Evolutionary conservation across 2,888 invertebrate species (phyloP), one percentile per base, ranked within the genome.

Genomic region (Hypena proboscidalis): DNA sequence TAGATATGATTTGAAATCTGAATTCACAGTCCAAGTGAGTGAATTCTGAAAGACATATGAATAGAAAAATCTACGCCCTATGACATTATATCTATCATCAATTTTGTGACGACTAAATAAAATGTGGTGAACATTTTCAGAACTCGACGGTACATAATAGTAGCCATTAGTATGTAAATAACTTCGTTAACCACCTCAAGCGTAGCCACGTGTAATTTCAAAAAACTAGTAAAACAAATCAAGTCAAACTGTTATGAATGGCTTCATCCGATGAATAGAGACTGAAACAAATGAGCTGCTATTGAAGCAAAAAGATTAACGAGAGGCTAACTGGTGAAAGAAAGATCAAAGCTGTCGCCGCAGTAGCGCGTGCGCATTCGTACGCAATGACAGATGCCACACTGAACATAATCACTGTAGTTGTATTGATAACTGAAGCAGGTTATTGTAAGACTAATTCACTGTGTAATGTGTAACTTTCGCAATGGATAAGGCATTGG

Each of bases 261-360:
- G 46, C 42, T 54, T 43, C 35, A 47, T 49, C 34, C 29, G 39
- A 51, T 58, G 58, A 49, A 58, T 47, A 56, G 35, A 19, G 30
- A 35, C 50, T 50, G 44, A 48, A 45, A 51, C 52, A 34, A 50
- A 56, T 43, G 55, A 48, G 42, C 32, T 26, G 37, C 23, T 26
- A 33, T 26, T 26, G 30, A 20, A 9, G 48, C 32, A 46, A 49
- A 51, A 52, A 50, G 26, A 48, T 34, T 31, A 34, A 49, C 44
- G 23, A 49, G 41, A 32, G 25, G 45, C 43, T 43, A 51, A 48
- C 31, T 31, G 29, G 34, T 43, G 37, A 42, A 47, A 44, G 40
- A 40, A 27, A 64, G 48, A 64, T 64, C 61, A 61, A 64, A 64
- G 63, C 29, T 48, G 41, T 49, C 36, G 11, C 27, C 38, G 29